A percentile compares a stretch with the other conserved stretches of the same genome.
These are phyloP conservation scores for Ciconia maguari DNA, from an alignment of 2,113 vertebrate genomes.

Conservation along the genomic window DNA sequence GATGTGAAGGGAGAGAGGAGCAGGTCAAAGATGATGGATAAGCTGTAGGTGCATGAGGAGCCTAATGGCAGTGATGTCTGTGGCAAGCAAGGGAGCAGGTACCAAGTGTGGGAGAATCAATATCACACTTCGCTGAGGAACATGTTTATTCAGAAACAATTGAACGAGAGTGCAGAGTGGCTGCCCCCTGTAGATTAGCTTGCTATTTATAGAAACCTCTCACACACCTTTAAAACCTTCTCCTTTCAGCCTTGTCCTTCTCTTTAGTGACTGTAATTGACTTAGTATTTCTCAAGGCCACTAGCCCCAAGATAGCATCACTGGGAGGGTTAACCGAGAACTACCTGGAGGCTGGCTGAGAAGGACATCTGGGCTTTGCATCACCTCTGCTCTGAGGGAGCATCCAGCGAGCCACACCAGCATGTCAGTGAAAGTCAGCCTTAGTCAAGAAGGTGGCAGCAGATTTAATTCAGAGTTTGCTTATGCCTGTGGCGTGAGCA, in stretches of 20 bases:
- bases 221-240: neutral
- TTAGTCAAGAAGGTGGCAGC: neutral
- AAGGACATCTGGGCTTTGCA: neutral
- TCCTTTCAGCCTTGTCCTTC: neutral
- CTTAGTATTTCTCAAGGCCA: neutral
- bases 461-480: neutral
- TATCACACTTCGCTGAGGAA: neutral
- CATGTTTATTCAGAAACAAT: neutral
- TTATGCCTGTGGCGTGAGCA: neutral
- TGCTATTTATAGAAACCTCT: neutral
- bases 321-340: neutral
- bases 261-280: neutral
- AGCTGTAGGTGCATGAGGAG: neutral
- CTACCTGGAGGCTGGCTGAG: neutral
- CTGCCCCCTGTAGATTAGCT: neutral
- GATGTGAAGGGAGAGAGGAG: neutral
- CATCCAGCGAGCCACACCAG: neutral
- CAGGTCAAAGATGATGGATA: neutral
- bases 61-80: neutral
- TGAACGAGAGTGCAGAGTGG: neutral
- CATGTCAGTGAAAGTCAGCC: neutral
- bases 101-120: fast-evolving
- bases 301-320: neutral
- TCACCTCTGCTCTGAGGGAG: neutral
- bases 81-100: neutral